These are phyloP conservation scores for Nannoperca obscura DNA, from an alignment of 2,797 vertebrate species.

Conservation along the genomic window DNA sequence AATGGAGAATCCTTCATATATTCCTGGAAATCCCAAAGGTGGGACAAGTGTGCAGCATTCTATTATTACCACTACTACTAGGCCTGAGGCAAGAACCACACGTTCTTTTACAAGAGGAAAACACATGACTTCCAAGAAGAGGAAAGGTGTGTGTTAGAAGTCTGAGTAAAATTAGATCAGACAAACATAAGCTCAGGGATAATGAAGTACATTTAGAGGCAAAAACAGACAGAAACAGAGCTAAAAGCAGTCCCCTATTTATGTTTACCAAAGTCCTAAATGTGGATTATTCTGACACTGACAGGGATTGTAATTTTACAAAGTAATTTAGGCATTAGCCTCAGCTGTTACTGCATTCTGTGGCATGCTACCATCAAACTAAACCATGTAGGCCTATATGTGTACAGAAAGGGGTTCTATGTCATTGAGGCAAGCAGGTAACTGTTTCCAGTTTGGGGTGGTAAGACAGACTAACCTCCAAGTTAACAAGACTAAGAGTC, in stretches of 20 bases:
- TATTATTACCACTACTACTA: slow-evolving; percentile 67
- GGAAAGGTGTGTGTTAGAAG: slow-evolving; percentile 45
- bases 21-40: slow-evolving; percentile 79
- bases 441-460: slow-evolving; percentile 6
- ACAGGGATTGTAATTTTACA: neutral
- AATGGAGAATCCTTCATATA: slow-evolving; percentile 64
- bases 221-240: neutral
- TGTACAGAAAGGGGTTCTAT: neutral
- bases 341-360: neutral
- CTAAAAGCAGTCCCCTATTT: neutral
- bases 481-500: neutral
- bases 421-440: neutral
- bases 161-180: slow-evolving; percentile 29
- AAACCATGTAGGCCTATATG: neutral
- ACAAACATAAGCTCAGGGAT: slow-evolving; percentile 19
- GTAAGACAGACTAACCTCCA: neutral
- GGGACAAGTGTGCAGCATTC: slow-evolving; percentile 61
- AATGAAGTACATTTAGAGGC: neutral
- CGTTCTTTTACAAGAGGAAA: slow-evolving; percentile 76
- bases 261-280: neutral
- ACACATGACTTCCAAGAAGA: slow-evolving; percentile 60
- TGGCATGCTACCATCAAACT: neutral
- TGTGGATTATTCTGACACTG: neutral
- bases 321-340: neutral
- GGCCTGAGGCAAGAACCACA: slow-evolving; percentile 69